Conservation (phyloP, 1,140 invertebrate genomes). For the Teleopsis dalmanni region DNA sequence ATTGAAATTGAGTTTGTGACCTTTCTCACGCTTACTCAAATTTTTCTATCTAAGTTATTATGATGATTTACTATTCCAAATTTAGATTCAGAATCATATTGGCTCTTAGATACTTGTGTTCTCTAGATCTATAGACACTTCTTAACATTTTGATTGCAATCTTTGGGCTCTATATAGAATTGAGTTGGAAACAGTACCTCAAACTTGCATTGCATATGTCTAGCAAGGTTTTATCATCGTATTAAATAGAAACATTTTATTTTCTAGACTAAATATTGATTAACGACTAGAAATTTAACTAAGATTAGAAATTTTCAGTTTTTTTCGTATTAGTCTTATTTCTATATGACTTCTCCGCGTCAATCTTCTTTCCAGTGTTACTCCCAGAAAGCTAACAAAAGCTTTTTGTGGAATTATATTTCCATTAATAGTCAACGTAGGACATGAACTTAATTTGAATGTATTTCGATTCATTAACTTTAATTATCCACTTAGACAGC, state of each 20-base stretch:
- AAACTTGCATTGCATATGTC: not conserved
- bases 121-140: too few relatives aligned
- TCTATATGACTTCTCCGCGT: constrained; percentile 1
- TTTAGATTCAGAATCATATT: too few relatives aligned
- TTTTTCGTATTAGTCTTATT: not conserved
- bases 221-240: not conserved
- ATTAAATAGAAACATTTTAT: constrained; percentile 1
- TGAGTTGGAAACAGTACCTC: not conserved
- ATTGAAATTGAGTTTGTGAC: too few relatives aligned
- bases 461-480: too few relatives aligned
- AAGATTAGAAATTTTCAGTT: not conserved
- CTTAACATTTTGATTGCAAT: constrained; percentile 3
- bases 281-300: not conserved
- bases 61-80: too few relatives aligned
- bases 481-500: too few relatives aligned
- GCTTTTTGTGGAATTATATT: not conserved
- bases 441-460: too few relatives aligned
- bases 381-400: not conserved
- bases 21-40: too few relatives aligned
- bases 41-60: too few relatives aligned
- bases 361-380: not conserved
- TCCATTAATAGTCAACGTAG: not conserved
- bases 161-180: not conserved
- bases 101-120: too few relatives aligned
- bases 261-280: not conserved